Evolutionary conservation across 2,113 vertebrate species (phyloP).

Genomic region (Glaucidium brasilianum): DNA sequence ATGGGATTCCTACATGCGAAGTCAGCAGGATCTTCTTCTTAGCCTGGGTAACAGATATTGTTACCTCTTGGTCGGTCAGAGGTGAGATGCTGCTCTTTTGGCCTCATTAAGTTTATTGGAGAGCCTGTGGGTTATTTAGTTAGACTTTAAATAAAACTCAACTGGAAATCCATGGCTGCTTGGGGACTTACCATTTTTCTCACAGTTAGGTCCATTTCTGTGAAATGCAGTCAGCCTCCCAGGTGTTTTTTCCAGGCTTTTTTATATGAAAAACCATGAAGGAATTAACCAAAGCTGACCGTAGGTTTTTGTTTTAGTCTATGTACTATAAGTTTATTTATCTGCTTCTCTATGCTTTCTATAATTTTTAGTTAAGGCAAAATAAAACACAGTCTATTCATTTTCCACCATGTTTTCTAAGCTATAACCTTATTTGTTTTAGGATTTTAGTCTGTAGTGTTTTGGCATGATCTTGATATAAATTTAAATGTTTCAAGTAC

Average conservation of each 20-base stretch:
- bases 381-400: not conserved
- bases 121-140: constrained; percentile 24
- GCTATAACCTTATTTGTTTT: not conserved
- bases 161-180: constrained; percentile 9
- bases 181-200: not conserved
- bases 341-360: not conserved
- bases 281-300: not conserved
- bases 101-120: not conserved
- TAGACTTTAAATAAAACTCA: constrained; percentile 34
- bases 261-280: not conserved
- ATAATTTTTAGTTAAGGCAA: not conserved
- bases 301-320: not conserved
- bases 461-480: not conserved
- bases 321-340: not conserved
- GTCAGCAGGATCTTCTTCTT: constrained; percentile 30
- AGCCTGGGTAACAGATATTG: not conserved
- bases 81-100: constrained; percentile 48
- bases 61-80: not conserved
- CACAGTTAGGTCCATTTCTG: not conserved
- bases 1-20: not conserved
- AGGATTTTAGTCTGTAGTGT: not conserved
- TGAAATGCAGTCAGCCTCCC: not conserved
- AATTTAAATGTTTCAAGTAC: not conserved
- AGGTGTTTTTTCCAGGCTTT: not conserved
- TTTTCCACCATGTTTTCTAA: not conserved